Evolutionary conservation across 2,113 vertebrate genomes (phyloP).

Genomic region (Eubucco bourcierii): DNA sequence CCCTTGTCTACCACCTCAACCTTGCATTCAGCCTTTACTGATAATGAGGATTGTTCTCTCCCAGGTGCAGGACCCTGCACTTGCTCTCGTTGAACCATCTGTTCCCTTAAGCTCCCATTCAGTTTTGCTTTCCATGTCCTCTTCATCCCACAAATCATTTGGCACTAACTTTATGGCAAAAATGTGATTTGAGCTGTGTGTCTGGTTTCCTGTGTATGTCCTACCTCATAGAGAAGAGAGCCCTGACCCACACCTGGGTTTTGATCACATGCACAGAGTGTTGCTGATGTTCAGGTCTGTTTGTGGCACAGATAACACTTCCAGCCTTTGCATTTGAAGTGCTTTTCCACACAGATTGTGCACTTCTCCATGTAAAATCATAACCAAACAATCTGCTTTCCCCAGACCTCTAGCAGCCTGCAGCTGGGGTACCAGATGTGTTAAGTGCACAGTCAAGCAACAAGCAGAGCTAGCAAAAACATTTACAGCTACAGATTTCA

Average conservation of each 20-base stretch:
- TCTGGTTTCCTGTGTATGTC: not conserved
- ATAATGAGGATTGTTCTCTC: too few species aligned
- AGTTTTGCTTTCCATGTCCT: not conserved
- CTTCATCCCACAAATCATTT: not conserved
- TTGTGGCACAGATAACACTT: rapidly evolving
- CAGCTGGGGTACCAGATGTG: not conserved
- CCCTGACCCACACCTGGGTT: not conserved
- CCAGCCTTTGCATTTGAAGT: not conserved
- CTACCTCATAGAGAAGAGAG: not conserved
- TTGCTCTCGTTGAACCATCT: too few species aligned
- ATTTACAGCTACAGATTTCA: not conserved
- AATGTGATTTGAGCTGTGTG: not conserved
- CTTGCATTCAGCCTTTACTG: too few species aligned
- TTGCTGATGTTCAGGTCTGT: not conserved
- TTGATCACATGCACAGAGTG: rapidly evolving
- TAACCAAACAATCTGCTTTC: not conserved
- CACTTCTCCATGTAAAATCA: not conserved
- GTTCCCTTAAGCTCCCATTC: not conserved
- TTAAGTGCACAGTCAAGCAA: rapidly evolving
- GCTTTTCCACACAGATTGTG: not conserved
- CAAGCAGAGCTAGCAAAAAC: not conserved
- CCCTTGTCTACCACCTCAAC: too few species aligned
- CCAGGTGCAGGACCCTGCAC: too few species aligned
- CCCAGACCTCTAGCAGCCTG: not conserved
- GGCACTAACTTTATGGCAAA: not conserved